phyloP scores from a whole-genome alignment of 2,888 invertebrate genomes.

The Phyllotreta striolata region DNA sequence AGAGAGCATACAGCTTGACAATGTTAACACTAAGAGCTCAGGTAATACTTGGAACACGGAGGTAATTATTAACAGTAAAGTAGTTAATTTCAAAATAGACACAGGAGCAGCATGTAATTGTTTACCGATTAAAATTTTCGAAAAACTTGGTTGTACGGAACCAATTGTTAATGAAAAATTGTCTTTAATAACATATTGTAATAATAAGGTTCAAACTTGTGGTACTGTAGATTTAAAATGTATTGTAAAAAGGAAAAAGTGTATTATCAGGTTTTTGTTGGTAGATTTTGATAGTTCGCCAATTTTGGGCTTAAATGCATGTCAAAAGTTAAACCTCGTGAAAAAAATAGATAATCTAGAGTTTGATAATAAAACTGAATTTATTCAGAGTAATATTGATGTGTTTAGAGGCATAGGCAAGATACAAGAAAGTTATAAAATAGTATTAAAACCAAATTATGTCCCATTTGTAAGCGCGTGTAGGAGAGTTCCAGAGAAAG shows the following conservation, averaged over 20 bases:
- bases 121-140: slow-evolving; percentile 24
- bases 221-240: slow-evolving; percentile 29
- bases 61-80: slow-evolving; percentile 29
- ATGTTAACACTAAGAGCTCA: too few species aligned
- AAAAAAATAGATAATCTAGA: slow-evolving; percentile 29
- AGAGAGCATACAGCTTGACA: slow-evolving; percentile 3
- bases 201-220: slow-evolving; percentile 32
- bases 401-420: slow-evolving; percentile 29
- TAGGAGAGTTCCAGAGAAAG: slow-evolving; percentile 30
- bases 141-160: slow-evolving; percentile 19
- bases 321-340: slow-evolving; percentile 31
- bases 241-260: slow-evolving; percentile 25
- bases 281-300: slow-evolving; percentile 23
- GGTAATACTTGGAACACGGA: slow-evolving; percentile 28
- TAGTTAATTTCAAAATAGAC: slow-evolving; percentile 29
- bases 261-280: slow-evolving; percentile 33
- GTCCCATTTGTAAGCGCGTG: slow-evolving; percentile 30
- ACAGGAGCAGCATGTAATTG: slow-evolving; percentile 39
- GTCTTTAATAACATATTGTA: slow-evolving; percentile 31
- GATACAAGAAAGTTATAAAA: slow-evolving; percentile 39
- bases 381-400: slow-evolving; percentile 32
- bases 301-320: slow-evolving; percentile 33
- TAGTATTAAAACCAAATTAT: slow-evolving; percentile 28
- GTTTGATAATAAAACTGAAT: not conserved
- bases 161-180: slow-evolving; percentile 10